Evolutionary conservation across 64 coral and sea anemone species (phyloP).

Genomic region (Orbicella faveolata): DNA sequence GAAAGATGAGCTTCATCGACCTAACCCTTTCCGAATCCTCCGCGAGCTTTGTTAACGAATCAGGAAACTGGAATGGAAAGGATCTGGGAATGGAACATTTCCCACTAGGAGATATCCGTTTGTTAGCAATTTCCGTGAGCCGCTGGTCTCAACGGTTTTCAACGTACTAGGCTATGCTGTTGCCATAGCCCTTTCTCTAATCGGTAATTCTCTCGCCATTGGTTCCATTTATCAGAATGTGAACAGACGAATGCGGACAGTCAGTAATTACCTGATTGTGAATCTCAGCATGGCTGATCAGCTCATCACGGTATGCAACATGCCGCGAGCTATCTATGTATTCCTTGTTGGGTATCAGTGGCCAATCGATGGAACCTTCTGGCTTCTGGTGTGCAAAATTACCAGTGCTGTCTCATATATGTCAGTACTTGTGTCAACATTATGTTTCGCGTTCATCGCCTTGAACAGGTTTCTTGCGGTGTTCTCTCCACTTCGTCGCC

Average conservation of each 20-base stretch:
- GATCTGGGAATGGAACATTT: neutral
- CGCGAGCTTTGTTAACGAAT: neutral
- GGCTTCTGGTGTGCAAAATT: conserved; percentile 36
- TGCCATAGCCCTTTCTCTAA: neutral
- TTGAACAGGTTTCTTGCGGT: conserved; percentile 41
- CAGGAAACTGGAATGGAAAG: neutral
- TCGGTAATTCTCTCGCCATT: conserved; percentile 54
- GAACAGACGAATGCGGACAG: conserved; percentile 36
- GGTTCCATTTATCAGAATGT: conserved; percentile 39
- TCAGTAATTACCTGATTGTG: conserved; percentile 58
- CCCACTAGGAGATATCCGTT: neutral
- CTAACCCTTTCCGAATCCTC: neutral
- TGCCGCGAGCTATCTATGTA: conserved; percentile 49
- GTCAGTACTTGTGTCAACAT: neutral
- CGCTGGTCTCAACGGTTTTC: neutral
- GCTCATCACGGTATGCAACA: conserved; percentile 51
- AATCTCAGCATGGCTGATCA: conserved; percentile 65
- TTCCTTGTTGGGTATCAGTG: conserved; percentile 36
- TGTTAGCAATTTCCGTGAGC: neutral
- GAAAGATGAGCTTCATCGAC: neutral
- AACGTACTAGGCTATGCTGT: neutral
- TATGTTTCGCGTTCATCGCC: conserved; percentile 20
- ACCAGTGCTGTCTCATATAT: neutral
- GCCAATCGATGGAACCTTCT: conserved; percentile 12
- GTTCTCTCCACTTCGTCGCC: conserved; percentile 6